Conservation (phyloP, 2,888 invertebrate species). For the Tetragonula carbonaria region DNA sequence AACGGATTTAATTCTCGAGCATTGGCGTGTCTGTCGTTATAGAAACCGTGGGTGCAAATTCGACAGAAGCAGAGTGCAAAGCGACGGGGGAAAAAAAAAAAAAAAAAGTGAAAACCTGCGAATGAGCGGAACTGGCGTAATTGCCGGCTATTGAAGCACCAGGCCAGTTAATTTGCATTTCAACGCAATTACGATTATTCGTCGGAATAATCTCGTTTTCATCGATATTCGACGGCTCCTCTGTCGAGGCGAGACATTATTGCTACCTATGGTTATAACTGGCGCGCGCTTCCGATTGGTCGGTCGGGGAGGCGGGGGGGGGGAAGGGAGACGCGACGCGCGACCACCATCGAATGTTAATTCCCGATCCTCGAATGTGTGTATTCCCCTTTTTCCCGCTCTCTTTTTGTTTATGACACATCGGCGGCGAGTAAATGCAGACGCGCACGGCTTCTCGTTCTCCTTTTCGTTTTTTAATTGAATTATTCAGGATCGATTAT, state of each 20-base stretch:
- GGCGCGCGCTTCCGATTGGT: conserved; percentile 21
- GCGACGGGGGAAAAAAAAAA: neutral
- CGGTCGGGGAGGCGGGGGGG: too few species aligned
- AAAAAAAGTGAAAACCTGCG: conserved; percentile 8
- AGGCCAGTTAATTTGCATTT: conserved; percentile 57
- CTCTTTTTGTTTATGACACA: conserved; percentile 25
- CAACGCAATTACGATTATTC: conserved; percentile 61
- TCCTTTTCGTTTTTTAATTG: conserved; percentile 10
- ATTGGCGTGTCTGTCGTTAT: conserved; percentile 12
- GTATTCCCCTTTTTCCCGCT: neutral
- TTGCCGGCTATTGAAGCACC: conserved; percentile 33
- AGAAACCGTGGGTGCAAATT: too few species aligned
- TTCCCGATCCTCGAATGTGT: neutral
- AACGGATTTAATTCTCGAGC: too few species aligned
- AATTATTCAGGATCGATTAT: conserved; percentile 10
- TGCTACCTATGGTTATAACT: conserved; percentile 20
- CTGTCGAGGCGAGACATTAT: conserved; percentile 23
- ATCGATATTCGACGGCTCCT: conserved; percentile 25
- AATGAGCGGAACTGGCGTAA: conserved; percentile 48
- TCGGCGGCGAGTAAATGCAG: neutral
- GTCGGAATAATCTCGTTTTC: conserved; percentile 56
- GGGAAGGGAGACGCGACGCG: too few species aligned
- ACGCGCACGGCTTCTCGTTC: neutral
- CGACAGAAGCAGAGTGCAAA: neutral
- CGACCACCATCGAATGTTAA: conserved; percentile 39